A percentile compares a stretch with the other conserved stretches of the same genome.
These are phyloP conservation scores for Caradrina clavipalpis DNA, from an alignment of 2,888 invertebrate genomes.

Conservation along the genomic window DNA sequence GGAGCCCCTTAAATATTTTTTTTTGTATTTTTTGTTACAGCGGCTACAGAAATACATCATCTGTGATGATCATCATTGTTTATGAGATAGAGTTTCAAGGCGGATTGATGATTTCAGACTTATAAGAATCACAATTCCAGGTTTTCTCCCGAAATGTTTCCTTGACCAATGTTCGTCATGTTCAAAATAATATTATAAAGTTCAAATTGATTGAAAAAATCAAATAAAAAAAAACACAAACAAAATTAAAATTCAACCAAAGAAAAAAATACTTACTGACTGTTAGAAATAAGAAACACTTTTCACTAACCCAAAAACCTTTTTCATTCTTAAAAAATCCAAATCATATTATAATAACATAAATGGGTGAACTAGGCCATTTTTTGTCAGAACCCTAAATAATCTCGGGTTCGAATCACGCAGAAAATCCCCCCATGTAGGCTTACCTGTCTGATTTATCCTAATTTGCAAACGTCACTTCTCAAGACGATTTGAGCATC, in stretches of 20 bases:
- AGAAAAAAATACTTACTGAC: background rate
- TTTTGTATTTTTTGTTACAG: too few species aligned
- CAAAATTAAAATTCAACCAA: background rate
- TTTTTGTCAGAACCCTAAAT: slow-evolving; percentile 8
- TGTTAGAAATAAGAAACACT: background rate
- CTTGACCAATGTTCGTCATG: too few species aligned
- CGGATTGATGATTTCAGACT: too few species aligned
- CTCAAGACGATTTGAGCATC: slow-evolving; percentile 13
- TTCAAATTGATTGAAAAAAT: background rate
- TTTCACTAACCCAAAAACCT: background rate
- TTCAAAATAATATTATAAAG: too few species aligned
- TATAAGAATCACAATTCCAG: too few species aligned
- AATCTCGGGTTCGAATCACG: slow-evolving; percentile 26
- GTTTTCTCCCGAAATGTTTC: too few species aligned
- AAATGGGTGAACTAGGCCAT: background rate
- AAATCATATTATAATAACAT: slow-evolving; percentile 25
- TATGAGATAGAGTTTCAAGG: too few species aligned
- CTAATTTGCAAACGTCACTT: slow-evolving; percentile 32
- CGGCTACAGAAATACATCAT: too few species aligned
- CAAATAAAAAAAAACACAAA: background rate
- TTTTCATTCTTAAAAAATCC: slow-evolving; percentile 2
- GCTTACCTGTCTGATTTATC: slow-evolving; percentile 15
- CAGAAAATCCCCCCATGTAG: slow-evolving; percentile 7
- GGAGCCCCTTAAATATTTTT: too few species aligned
- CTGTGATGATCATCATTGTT: too few species aligned